Base-by-base conservation (phyloP, 2,113 vertebrate species). In the Nyctibius bracteatus region DNA sequence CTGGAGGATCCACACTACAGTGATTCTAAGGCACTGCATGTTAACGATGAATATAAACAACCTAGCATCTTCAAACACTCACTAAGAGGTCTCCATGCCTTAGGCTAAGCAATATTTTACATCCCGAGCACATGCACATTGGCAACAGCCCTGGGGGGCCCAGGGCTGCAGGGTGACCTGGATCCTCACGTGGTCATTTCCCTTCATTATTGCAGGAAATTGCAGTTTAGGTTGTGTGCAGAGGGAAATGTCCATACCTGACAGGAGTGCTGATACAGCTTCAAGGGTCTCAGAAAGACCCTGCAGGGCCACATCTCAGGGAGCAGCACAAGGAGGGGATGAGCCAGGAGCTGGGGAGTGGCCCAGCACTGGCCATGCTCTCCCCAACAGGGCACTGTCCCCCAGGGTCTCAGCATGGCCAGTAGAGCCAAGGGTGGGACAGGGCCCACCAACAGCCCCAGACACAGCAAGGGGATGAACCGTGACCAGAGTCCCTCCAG, bases 201-300 rank as follows among this genome's bases (percentile, higher is more conserved):
- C 67, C 63, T 71, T 52, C 39, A 12, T 35, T 86, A 92, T 28
- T 65, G 41, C 54, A 94, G 63, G n/a, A 91, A 96, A 73, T 5
- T 41, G 49, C 49, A 5, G 25, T 61, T 70, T 31, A 81, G 71
- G 44, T 30, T 68, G 13, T 2, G 7, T 17, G 19, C 58, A 83
- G 28, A 74, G 6, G 11, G 43, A 84, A 73, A 22, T 2, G 10
- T 28, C 59, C 5, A 0, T 47, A 55, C 24, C 27, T 41, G 19
- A 5, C 28, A 77, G 25, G 44, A 90, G 16, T 21, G 30, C 22
- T 27, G 21, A 25, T 16, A 43, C 0, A 67, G 24, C 28, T 79
- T 79, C 46, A 46, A 46, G 23, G 44, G 81, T 27, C 41, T 43
- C 83, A 52, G 35, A 61, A 91, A 83, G 46, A 52, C 14, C 12